These are phyloP conservation scores for Apotomis turbidana DNA, from an alignment of 2,888 invertebrate genomes.

Conservation along the genomic window DNA sequence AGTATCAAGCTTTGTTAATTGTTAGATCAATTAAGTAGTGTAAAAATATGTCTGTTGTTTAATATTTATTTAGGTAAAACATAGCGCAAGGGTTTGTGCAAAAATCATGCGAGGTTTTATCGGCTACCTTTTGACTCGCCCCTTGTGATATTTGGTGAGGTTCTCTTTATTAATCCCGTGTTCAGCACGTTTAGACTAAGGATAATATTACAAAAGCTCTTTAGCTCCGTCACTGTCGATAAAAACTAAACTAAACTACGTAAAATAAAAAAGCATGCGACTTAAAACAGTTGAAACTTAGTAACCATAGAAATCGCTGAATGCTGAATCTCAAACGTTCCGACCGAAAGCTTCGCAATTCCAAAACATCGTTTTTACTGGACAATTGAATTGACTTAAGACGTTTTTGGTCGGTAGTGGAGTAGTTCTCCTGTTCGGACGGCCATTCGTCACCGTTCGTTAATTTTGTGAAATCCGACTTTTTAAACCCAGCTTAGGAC, in stretches of 20 bases:
- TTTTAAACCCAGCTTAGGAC: constrained; percentile 20
- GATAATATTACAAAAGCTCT: constrained; percentile 17
- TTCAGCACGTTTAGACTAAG: background rate
- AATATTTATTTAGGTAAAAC: too few relatives aligned
- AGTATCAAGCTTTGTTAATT: too few relatives aligned
- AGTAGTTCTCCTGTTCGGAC: constrained; percentile 14
- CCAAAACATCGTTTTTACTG: background rate
- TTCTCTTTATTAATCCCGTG: background rate
- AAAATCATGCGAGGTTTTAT: too few relatives aligned
- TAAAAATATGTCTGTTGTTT: too few relatives aligned
- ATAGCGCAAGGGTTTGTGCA: too few relatives aligned
- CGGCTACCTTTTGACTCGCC: too few relatives aligned
- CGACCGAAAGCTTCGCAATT: background rate
- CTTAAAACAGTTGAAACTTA: constrained; percentile 18
- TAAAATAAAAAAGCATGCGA: constrained; percentile 10
- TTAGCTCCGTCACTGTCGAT: constrained; percentile 22
- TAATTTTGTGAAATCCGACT: constrained; percentile 32
- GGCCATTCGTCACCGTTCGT: constrained; percentile 32
- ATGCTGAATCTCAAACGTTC: constrained; percentile 25
- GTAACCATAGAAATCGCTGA: constrained; percentile 33
- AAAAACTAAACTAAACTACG: constrained; percentile 29
- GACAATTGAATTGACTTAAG: background rate
- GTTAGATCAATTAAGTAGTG: too few relatives aligned
- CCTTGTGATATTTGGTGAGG: too few relatives aligned
- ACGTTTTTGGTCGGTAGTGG: background rate